A percentile compares a stretch with the other conserved stretches of the same genome.
Evolutionary conservation across 2,888 invertebrate species (phyloP).

Genomic region (Dione vanillae): DNA sequence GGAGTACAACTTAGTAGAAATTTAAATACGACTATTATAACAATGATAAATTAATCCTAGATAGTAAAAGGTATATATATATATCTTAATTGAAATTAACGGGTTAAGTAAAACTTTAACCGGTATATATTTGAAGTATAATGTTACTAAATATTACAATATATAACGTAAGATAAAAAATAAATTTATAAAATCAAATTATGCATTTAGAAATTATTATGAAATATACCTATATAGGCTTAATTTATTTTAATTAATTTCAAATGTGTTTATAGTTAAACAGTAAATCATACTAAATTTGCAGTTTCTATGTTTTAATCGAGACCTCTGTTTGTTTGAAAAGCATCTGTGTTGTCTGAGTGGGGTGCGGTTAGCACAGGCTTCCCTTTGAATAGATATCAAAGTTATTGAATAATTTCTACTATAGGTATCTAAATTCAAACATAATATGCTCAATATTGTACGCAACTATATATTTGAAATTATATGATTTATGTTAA

Average conservation of each 20-base stretch:
- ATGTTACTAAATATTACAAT: too few relatives aligned
- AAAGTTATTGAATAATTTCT: slow-evolving; percentile 31
- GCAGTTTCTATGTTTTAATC: slow-evolving; percentile 32
- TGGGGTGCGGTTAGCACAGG: slow-evolving; percentile 30
- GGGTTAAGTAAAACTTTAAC: too few relatives aligned
- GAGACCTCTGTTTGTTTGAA: slow-evolving; percentile 35
- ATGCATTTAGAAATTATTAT: too few relatives aligned
- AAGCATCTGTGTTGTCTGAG: slow-evolving; percentile 39
- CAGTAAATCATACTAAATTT: slow-evolving; percentile 32
- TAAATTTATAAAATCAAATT: too few relatives aligned
- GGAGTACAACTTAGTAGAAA: slow-evolving; percentile 2
- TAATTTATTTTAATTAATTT: neutral
- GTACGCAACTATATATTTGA: neutral
- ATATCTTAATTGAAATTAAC: too few relatives aligned
- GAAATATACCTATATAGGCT: too few relatives aligned
- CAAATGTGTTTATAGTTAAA: slow-evolving; percentile 29
- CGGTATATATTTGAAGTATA: too few relatives aligned
- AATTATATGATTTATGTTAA: neutral
- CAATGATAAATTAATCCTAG: neutral
- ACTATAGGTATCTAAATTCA: slow-evolving; percentile 3
- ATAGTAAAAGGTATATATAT: too few relatives aligned
- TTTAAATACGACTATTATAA: neutral
- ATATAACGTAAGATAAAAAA: too few relatives aligned
- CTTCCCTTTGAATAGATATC: slow-evolving; percentile 37
- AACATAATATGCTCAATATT: slow-evolving; percentile 17